phyloP scores from a whole-genome alignment of 1,140 invertebrate genomes.

The Drosophila paulistorum region DNA sequence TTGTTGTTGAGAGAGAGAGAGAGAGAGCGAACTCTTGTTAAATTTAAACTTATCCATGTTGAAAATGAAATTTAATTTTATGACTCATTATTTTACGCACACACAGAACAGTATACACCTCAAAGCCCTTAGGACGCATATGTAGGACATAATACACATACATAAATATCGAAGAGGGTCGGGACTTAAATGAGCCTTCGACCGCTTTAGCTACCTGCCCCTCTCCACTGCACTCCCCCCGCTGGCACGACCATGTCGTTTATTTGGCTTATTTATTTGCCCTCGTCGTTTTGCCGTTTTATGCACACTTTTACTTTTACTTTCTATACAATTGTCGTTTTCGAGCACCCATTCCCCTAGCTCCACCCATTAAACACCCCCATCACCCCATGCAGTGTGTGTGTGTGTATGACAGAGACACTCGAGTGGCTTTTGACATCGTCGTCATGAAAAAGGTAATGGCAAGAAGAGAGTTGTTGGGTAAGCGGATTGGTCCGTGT shows the following conservation, averaged over 20 bases:
- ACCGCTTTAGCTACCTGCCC: background rate
- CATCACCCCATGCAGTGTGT: background rate
- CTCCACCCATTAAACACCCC: background rate
- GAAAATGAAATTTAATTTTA: slow-evolving; percentile 72
- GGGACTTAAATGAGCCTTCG: slow-evolving; percentile 67
- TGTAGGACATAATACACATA: slow-evolving; percentile 13
- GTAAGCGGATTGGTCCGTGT: slow-evolving; percentile 43
- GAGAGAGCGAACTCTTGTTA: background rate
- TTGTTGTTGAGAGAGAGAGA: no score
- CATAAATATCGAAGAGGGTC: slow-evolving; percentile 48
- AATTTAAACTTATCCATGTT: slow-evolving; percentile 13
- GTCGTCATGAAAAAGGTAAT: slow-evolving; percentile 14
- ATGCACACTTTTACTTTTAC: slow-evolving; percentile 69
- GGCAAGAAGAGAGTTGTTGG: background rate
- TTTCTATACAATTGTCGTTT: slow-evolving; percentile 63
- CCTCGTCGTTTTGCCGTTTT: slow-evolving; percentile 47
- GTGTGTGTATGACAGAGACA: slow-evolving; percentile 44
- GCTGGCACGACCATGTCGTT: slow-evolving; percentile 29
- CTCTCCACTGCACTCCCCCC: background rate
- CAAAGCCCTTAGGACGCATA: background rate
- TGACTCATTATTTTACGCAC: slow-evolving; percentile 71
- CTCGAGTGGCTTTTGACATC: slow-evolving; percentile 43
- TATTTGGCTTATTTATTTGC: slow-evolving; percentile 76
- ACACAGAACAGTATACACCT: slow-evolving; percentile 17
- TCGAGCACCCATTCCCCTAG: background rate